Percentiles rank a stretch among this genome's conserved stretches.
phyloP scores from a whole-genome alignment of 2,113 vertebrate species.

The Sphyrna mokarran region DNA sequence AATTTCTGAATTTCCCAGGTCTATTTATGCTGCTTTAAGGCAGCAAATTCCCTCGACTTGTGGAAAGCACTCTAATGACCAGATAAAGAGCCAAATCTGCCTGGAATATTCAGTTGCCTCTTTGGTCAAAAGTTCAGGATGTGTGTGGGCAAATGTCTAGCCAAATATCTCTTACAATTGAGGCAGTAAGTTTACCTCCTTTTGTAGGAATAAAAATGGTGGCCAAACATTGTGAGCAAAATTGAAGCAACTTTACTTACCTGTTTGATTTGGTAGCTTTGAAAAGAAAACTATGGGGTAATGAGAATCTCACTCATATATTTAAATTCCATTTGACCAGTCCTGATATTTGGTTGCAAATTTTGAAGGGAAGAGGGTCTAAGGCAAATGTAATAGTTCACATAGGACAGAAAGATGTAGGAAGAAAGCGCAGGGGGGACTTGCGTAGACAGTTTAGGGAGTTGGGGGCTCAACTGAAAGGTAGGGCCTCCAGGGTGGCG shows the following conservation, averaged over 20 bases:
- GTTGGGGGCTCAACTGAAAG: no score
- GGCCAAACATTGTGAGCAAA: background rate
- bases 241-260: background rate
- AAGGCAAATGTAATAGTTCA: no score
- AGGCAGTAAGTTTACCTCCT: background rate
- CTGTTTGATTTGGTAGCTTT: background rate
- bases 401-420: no score
- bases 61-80: background rate
- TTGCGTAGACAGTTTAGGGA: no score
- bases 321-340: background rate
- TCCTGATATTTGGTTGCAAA: background rate
- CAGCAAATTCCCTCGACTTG: background rate
- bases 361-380: no score
- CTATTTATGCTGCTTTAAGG: background rate
- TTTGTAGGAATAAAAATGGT: background rate
- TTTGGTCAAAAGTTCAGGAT: background rate
- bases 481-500: no score
- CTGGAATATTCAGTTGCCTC: background rate
- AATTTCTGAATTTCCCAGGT: background rate
- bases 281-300: background rate
- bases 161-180: background rate
- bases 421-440: no score
- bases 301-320: background rate
- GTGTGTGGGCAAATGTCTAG: background rate
- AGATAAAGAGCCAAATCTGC: background rate